phyloP scores from a whole-genome alignment of 2,888 invertebrate species.

The Ennomos erosarius region DNA sequence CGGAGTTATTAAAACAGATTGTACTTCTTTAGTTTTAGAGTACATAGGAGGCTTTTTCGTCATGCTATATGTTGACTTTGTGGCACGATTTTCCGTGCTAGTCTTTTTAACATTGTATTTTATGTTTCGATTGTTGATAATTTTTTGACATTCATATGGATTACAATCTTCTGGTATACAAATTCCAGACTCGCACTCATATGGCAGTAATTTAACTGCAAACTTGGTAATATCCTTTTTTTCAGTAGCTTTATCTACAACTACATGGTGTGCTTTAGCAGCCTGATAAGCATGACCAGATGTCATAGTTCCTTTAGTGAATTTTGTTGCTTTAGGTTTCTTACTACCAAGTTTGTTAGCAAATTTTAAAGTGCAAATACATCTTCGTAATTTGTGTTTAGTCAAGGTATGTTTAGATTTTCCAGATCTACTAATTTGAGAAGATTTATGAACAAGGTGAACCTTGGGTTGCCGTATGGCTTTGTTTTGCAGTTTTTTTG shows the following conservation, averaged over 20 bases:
- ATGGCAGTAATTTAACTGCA: slow-evolving; percentile 36
- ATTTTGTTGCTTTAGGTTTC: slow-evolving; percentile 16
- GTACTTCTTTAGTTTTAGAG: slow-evolving; percentile 14
- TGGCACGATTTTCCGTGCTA: slow-evolving; percentile 11
- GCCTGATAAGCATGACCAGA: slow-evolving; percentile 23
- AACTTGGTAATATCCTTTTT: slow-evolving; percentile 19
- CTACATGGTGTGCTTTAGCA: slow-evolving; percentile 24
- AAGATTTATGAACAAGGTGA: slow-evolving; percentile 33
- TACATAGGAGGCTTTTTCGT: slow-evolving; percentile 6
- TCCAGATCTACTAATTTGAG: slow-evolving; percentile 40
- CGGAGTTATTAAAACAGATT: slow-evolving; percentile 4
- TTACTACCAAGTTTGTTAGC: slow-evolving; percentile 32
- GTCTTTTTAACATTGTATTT: slow-evolving; percentile 15
- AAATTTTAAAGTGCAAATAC: slow-evolving; percentile 55
- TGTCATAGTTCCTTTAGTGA: slow-evolving; percentile 33
- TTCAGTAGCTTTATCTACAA: slow-evolving; percentile 30
- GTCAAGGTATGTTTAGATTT: slow-evolving; percentile 40
- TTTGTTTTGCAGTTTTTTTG: slow-evolving; percentile 1
- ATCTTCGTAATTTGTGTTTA: slow-evolving; percentile 47
- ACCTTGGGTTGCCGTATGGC: slow-evolving; percentile 1
- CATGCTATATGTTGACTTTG: slow-evolving; percentile 19
- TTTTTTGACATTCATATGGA: slow-evolving; percentile 23
- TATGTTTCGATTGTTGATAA: slow-evolving; percentile 13
- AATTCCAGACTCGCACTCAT: slow-evolving; percentile 52
- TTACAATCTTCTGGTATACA: slow-evolving; percentile 45